Evolutionary conservation across 2,797 vertebrate species (phyloP).

Genomic region (Fringilla coelebs): DNA sequence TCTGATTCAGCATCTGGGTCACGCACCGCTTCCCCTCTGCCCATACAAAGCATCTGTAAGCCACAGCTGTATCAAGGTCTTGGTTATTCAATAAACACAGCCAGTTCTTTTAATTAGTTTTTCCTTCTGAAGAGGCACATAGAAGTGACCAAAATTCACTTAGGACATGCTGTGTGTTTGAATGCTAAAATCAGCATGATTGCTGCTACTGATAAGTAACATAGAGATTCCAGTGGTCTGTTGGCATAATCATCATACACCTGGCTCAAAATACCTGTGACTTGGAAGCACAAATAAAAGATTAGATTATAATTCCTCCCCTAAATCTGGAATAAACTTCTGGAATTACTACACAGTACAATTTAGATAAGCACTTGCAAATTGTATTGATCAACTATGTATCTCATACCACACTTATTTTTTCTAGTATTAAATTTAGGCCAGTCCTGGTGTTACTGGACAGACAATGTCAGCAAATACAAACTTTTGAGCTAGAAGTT

Average conservation of each 20-base stretch:
- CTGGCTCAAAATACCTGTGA: neutral
- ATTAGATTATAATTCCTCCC: neutral
- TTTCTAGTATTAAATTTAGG: neutral
- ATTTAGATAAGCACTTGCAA: neutral
- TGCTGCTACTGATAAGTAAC: neutral
- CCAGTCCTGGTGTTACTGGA: neutral
- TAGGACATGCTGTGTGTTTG: neutral
- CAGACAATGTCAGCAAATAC: neutral
- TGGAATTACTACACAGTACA: neutral
- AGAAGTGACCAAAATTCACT: neutral
- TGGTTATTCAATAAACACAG: neutral
- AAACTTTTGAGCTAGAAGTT: neutral
- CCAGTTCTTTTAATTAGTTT: neutral
- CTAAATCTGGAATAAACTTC: neutral
- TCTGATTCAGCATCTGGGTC: neutral
- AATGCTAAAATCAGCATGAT: neutral
- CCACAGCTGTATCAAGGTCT: neutral
- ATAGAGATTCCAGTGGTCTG: neutral
- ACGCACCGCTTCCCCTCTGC: neutral
- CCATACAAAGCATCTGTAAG: neutral
- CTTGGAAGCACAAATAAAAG: neutral
- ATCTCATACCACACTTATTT: neutral
- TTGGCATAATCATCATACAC: neutral
- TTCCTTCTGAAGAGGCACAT: neutral
- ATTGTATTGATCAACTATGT: neutral